A percentile compares a stretch with the other conserved stretches of the same genome.
phyloP scores from a whole-genome alignment of 1,140 invertebrate genomes.

The Apis florea region DNA sequence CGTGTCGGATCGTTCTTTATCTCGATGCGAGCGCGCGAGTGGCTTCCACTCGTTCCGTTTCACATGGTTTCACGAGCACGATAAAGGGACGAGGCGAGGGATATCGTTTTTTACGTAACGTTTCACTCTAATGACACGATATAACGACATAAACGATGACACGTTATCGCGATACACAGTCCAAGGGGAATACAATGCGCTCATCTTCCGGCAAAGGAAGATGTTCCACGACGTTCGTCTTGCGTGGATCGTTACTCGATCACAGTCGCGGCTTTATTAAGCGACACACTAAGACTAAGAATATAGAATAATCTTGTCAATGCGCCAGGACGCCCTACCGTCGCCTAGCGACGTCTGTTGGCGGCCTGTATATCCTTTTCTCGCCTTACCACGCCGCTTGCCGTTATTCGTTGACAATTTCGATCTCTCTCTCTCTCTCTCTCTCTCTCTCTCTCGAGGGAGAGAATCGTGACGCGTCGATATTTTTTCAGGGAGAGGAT shows the following conservation, averaged over 20 bases:
- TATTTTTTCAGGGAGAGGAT: too few species aligned
- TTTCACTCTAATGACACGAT: not conserved
- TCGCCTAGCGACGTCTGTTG: not conserved
- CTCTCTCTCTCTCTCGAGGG: too few species aligned
- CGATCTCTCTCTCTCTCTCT: too few species aligned
- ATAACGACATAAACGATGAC: not conserved
- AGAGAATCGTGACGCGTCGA: too few species aligned
- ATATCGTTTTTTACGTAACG: not conserved
- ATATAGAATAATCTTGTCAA: slow-evolving; percentile 39
- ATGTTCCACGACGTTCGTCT: too few species aligned
- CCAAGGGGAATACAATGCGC: not conserved
- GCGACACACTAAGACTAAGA: not conserved
- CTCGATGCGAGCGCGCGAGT: too few species aligned
- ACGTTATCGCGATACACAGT: not conserved
- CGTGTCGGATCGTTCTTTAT: too few species aligned
- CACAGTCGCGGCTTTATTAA: not conserved
- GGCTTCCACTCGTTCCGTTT: too few species aligned
- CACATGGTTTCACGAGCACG: not conserved
- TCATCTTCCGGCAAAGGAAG: not conserved
- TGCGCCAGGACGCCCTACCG: slow-evolving; percentile 23
- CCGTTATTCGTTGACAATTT: too few species aligned
- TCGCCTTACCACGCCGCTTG: not conserved
- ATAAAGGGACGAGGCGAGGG: too few species aligned
- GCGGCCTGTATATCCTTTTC: not conserved
- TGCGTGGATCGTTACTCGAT: not conserved